phyloP scores from a whole-genome alignment of 2,113 vertebrate genomes.

The Heptranchias perlo region DNA sequence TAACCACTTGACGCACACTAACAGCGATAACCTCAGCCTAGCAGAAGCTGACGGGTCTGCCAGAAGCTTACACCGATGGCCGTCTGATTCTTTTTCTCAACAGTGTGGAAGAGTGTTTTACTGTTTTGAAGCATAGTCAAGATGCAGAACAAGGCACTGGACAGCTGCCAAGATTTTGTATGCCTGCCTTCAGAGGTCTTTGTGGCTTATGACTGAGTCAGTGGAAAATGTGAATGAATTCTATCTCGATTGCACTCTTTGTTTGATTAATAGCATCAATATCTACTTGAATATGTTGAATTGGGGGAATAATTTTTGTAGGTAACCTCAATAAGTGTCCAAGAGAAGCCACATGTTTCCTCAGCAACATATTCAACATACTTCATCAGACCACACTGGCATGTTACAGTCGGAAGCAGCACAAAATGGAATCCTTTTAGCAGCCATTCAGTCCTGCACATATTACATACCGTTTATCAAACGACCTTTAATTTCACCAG shows the following conservation, averaged over 20 bases:
- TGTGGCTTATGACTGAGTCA: constrained; percentile 49
- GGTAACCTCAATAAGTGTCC: neutral
- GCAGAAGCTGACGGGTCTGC: neutral
- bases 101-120: neutral
- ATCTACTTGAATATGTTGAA: constrained; percentile 6
- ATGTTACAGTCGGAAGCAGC: neutral
- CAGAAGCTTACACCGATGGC: neutral
- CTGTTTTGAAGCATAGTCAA: neutral
- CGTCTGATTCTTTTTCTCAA: neutral
- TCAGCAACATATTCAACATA: constrained; percentile 7
- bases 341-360: neutral
- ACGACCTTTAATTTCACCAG: neutral
- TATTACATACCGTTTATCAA: neutral
- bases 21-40: neutral
- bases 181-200: constrained; percentile 39
- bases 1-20: neutral
- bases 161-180: constrained; percentile 40
- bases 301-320: neutral
- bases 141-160: constrained; percentile 41
- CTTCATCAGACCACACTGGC: neutral
- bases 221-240: constrained; percentile 64
- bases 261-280: neutral
- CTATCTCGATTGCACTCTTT: neutral
- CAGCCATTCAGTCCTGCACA: neutral
- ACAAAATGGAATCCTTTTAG: constrained; percentile 22